A percentile compares a stretch with the other conserved stretches of the same genome.
Conservation (phyloP, 2,888 invertebrate genomes). For the Abscondita cerata region DNA sequence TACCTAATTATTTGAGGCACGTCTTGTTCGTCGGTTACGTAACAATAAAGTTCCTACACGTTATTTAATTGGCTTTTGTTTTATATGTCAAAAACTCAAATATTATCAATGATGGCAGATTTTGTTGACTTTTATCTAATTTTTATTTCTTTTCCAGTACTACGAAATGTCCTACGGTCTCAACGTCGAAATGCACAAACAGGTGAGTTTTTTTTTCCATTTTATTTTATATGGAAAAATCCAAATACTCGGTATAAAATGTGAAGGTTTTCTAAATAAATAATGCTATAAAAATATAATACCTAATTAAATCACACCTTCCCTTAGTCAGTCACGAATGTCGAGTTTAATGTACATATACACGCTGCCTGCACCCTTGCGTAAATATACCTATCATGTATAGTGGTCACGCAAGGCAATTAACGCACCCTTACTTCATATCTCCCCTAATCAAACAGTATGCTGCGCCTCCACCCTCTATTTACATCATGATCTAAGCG, state of each 20-base stretch:
- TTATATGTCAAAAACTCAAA: too few relatives aligned
- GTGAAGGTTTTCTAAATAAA: neutral
- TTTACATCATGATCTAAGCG: constrained; percentile 41
- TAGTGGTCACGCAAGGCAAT: constrained; percentile 47
- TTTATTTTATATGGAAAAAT: constrained; percentile 5
- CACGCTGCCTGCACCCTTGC: constrained; percentile 41
- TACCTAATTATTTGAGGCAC: too few relatives aligned
- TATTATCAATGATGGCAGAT: constrained; percentile 27
- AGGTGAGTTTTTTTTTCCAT: constrained; percentile 20
- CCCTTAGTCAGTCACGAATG: constrained; percentile 33
- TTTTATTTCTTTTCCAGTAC: constrained; percentile 78
- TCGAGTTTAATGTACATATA: constrained; percentile 44
- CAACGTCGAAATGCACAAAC: constrained; percentile 81
- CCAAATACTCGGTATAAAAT: neutral
- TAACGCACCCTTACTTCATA: constrained; percentile 52
- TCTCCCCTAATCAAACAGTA: constrained; percentile 48
- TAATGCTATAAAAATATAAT: constrained; percentile 20
- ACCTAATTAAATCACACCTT: constrained; percentile 33
- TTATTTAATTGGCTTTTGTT: constrained; percentile 26
- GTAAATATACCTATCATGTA: constrained; percentile 35
- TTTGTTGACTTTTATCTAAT: constrained; percentile 5
- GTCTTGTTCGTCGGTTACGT: constrained; percentile 23
- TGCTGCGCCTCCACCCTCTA: constrained; percentile 35
- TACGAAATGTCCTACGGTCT: constrained; percentile 98
- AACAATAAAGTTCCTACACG: constrained; percentile 27